A percentile compares a stretch with the other conserved stretches of the same genome.
These are phyloP conservation scores for Peribatodes rhomboidaria DNA, from an alignment of 2,888 invertebrate genomes.

Conservation along the genomic window DNA sequence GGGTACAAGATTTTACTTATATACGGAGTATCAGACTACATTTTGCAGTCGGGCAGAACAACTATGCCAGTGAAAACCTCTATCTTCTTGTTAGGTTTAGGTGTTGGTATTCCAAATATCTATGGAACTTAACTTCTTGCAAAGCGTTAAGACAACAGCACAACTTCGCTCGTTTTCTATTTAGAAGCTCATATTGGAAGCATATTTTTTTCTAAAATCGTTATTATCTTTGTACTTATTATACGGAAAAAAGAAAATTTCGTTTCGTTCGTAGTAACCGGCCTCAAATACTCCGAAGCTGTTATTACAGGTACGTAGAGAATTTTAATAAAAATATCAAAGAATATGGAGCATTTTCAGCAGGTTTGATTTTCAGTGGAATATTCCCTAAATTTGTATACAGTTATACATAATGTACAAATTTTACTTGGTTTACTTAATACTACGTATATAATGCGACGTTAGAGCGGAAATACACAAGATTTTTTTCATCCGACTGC, in stretches of 20 bases:
- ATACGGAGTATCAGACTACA: too few species aligned
- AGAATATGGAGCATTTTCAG: not conserved
- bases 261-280: slow-evolving; percentile 5
- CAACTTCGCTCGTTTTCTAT: slow-evolving; percentile 3
- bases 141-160: not conserved
- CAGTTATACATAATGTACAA: too few species aligned
- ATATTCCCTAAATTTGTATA: not conserved
- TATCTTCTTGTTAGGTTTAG: too few species aligned
- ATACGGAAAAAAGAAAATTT: slow-evolving; percentile 20
- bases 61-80: too few species aligned
- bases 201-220: slow-evolving; percentile 23
- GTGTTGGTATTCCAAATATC: not conserved
- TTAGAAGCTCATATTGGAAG: slow-evolving; percentile 15
- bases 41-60: too few species aligned
- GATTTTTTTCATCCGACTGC: too few species aligned
- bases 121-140: not conserved
- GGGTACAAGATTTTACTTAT: too few species aligned
- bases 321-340: slow-evolving; percentile 23
- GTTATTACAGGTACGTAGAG: slow-evolving; percentile 28
- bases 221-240: slow-evolving; percentile 19
- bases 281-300: slow-evolving; percentile 22
- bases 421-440: too few species aligned
- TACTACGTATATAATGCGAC: too few species aligned
- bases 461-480: too few species aligned
- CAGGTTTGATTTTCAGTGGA: slow-evolving; percentile 14